phyloP scores from a whole-genome alignment of 2,797 vertebrate species.

The Champsocephalus esox region DNA sequence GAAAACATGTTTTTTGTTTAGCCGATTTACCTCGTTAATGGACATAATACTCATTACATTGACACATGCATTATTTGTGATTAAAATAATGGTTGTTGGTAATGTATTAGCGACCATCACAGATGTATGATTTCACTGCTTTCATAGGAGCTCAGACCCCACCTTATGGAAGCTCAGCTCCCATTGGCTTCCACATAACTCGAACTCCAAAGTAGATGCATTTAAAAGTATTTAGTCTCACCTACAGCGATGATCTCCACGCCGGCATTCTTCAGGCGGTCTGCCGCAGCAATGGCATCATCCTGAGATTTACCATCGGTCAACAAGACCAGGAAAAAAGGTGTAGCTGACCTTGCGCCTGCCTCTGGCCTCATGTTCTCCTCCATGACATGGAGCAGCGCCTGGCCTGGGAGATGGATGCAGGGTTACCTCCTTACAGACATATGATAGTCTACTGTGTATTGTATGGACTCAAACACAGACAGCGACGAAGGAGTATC shows the following conservation, averaged over 20 bases:
- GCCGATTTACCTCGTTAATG: too few species aligned
- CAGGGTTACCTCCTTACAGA: conserved; percentile 5
- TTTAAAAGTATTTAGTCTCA: conserved; percentile 72
- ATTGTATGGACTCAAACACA: background rate
- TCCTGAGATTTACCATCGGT: conserved; percentile 98
- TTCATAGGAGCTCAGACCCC: too few species aligned
- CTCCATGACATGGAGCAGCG: conserved; percentile 91
- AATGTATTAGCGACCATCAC: too few species aligned
- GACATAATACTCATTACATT: too few species aligned
- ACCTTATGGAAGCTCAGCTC: too few species aligned
- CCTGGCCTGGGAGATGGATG: conserved; percentile 85
- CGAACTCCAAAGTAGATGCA: too few species aligned
- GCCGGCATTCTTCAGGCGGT: conserved; percentile 86
- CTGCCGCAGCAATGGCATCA: conserved; percentile 87
- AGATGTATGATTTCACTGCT: too few species aligned
- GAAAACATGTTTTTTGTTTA: too few species aligned
- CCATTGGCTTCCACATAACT: too few species aligned
- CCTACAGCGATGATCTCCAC: conserved; percentile 94
- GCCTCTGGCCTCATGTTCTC: conserved; percentile 88
- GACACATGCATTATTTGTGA: too few species aligned
- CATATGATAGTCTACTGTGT: too few species aligned
- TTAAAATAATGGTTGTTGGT: too few species aligned
- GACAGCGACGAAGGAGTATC: background rate
- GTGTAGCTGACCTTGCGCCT: conserved; percentile 83
- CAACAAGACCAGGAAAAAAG: conserved; percentile 88